Evolutionary conservation across 2,888 invertebrate species (phyloP).

Genomic region (Heliconius aoede): DNA sequence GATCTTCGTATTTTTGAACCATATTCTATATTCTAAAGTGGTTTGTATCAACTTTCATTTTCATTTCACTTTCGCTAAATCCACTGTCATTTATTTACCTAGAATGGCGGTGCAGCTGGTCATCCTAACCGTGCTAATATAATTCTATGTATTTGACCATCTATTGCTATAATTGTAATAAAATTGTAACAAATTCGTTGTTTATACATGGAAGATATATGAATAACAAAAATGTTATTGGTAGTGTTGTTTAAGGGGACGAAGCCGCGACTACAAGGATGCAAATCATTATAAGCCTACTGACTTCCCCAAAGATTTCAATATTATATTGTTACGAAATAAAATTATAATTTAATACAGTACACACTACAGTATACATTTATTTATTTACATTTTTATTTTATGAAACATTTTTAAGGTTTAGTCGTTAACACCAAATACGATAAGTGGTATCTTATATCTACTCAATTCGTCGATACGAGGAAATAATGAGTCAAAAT

Average conservation of each 20-base stretch:
- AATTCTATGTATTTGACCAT: no score
- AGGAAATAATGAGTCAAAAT: neutral
- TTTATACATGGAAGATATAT: no score
- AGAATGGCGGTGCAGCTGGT: neutral
- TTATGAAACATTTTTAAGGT: neutral
- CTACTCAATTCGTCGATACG: neutral
- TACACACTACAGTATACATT: no score
- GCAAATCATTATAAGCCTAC: no score
- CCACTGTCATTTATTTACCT: neutral
- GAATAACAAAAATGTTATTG: no score
- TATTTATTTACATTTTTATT: no score
- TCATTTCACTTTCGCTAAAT: neutral
- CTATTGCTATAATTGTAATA: no score
- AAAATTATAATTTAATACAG: no score
- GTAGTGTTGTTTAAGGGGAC: no score
- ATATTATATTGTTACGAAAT: neutral
- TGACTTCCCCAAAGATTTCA: neutral
- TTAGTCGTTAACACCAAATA: neutral
- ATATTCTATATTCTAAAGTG: slow-evolving; percentile 5
- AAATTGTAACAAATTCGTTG: no score
- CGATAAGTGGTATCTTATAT: neutral
- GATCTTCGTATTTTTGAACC: neutral
- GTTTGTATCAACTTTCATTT: neutral
- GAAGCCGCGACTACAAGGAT: no score
- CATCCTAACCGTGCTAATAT: neutral